phyloP scores from a whole-genome alignment of 2,797 vertebrate genomes.

The Molossus alvarezi region DNA sequence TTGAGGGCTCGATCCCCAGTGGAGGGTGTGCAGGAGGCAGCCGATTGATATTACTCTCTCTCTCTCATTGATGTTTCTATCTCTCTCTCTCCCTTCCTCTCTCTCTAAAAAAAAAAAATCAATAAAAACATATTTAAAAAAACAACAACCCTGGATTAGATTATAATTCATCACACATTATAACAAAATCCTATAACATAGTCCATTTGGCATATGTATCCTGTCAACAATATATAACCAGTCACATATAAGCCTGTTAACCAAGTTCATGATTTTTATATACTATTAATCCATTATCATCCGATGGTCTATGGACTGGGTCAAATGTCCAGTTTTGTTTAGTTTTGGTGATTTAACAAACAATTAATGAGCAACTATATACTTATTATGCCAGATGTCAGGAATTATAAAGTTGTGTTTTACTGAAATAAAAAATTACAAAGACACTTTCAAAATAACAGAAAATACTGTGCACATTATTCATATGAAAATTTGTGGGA shows the following conservation, averaged over 20 bases:
- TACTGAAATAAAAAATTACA: constrained; percentile 12
- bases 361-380: background rate
- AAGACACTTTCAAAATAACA: background rate
- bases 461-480: background rate
- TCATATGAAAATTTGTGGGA: background rate
- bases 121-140: too few species aligned
- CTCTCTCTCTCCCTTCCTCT: too few species aligned
- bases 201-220: background rate
- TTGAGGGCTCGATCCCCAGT: too few species aligned
- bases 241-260: background rate
- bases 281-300: background rate
- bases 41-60: too few species aligned
- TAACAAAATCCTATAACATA: background rate
- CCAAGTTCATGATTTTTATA: constrained; percentile 1
- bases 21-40: too few species aligned
- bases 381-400: background rate
- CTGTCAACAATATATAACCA: background rate
- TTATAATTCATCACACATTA: background rate
- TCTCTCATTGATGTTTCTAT: too few species aligned
- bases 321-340: background rate
- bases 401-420: background rate
- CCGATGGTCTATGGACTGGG: background rate
- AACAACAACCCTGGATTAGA: background rate
- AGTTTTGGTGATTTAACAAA: background rate
- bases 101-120: too few species aligned